Evolutionary conservation across 1,140 invertebrate genomes (phyloP).

Genomic region (Musca domestica): DNA sequence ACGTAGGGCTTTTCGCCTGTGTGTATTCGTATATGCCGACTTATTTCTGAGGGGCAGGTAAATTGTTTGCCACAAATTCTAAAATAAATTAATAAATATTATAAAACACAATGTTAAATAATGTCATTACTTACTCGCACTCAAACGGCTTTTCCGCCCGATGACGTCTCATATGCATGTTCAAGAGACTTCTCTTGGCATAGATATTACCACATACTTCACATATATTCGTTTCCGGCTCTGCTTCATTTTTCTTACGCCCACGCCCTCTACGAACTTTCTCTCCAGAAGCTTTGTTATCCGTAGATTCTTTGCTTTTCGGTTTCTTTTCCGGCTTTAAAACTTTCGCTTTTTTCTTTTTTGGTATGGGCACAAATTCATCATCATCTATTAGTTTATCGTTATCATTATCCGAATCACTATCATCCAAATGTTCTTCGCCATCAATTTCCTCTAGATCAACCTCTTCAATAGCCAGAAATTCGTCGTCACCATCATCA

Average conservation of each 20-base stretch:
- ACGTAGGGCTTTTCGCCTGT: slow-evolving; percentile 61
- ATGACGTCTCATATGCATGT: slow-evolving; percentile 51
- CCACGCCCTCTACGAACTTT: background rate
- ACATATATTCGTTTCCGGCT: slow-evolving; percentile 40
- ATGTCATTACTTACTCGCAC: slow-evolving; percentile 40
- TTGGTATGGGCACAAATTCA: slow-evolving; percentile 12
- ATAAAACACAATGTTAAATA: background rate
- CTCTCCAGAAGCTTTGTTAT: slow-evolving; percentile 28
- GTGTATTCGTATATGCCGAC: slow-evolving; percentile 47
- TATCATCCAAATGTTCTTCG: slow-evolving; percentile 28
- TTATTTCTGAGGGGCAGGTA: slow-evolving; percentile 45
- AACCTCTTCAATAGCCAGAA: slow-evolving; percentile 24
- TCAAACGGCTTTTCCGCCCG: slow-evolving; percentile 47
- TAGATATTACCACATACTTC: slow-evolving; percentile 51
- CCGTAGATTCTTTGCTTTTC: slow-evolving; percentile 12
- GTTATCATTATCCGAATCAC: slow-evolving; percentile 43
- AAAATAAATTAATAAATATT: slow-evolving; percentile 5
- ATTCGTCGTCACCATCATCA: slow-evolving; percentile 27
- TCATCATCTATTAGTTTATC: slow-evolving; percentile 9
- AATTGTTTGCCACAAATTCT: slow-evolving; percentile 49
- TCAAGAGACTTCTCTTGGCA: slow-evolving; percentile 42
- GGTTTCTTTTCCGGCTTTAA: slow-evolving; percentile 18
- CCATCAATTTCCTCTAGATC: slow-evolving; percentile 20
- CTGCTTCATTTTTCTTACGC: slow-evolving; percentile 30
- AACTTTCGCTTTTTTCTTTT: slow-evolving; percentile 27